Evolutionary conservation across 2,113 vertebrate genomes (phyloP).

Genomic region (Cichladusa arquata): DNA sequence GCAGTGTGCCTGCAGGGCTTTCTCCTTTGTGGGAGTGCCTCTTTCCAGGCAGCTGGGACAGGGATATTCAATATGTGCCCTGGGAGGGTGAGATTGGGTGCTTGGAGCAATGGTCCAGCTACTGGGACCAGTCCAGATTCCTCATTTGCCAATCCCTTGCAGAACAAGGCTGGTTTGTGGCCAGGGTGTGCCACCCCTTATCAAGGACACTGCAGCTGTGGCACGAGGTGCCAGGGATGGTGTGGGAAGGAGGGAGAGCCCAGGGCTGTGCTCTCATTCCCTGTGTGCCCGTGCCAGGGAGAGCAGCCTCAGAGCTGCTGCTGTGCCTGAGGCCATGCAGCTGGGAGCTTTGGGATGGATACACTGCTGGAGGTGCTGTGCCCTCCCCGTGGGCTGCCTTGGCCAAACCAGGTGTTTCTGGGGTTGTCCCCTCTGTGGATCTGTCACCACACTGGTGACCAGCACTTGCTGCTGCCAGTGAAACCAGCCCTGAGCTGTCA

Average conservation of each 20-base stretch:
- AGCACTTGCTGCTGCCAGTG: neutral
- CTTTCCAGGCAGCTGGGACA: neutral
- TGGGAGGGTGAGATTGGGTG: neutral
- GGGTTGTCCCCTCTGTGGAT: rapidly evolving
- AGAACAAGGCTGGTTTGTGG: neutral
- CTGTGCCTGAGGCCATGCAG: rapidly evolving
- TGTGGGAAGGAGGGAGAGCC: neutral
- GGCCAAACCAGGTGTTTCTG: neutral
- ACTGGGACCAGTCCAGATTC: neutral
- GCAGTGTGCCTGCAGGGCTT: neutral
- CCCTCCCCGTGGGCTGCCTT: neutral
- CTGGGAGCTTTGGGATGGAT: neutral
- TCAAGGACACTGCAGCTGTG: neutral
- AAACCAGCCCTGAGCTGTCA: neutral
- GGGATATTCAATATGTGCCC: neutral
- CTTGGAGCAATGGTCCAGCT: neutral
- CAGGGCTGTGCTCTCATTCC: neutral
- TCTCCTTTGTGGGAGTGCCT: neutral
- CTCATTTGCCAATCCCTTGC: neutral
- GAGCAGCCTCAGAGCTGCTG: neutral
- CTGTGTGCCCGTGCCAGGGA: rapidly evolving
- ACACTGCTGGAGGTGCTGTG: rapidly evolving
- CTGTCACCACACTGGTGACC: neutral
- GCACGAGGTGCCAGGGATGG: neutral
- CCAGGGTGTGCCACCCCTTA: neutral